Conservation (phyloP, 1,140 invertebrate species). For the Holcopasites calliopsidis region DNA sequence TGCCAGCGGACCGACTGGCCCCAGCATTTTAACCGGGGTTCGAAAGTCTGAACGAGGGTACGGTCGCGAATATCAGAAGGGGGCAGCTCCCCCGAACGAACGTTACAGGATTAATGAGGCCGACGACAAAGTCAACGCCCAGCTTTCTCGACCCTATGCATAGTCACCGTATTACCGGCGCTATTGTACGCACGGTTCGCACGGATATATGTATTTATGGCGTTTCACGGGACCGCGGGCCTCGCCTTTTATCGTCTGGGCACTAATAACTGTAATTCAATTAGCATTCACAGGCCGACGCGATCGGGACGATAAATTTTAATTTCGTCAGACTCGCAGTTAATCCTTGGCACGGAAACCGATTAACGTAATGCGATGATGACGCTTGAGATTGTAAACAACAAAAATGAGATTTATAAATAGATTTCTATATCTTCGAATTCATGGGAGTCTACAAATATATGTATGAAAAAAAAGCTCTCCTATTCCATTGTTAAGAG, state of each 20-base stretch:
- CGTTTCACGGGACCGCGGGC: background rate
- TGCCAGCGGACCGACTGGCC: background rate
- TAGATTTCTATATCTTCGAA: background rate
- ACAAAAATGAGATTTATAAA: too few species aligned
- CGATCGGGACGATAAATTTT: conserved; percentile 73
- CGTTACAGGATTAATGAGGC: conserved; percentile 53
- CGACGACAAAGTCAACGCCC: conserved; percentile 54
- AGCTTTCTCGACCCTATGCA: conserved; percentile 6
- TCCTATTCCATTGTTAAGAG: too few species aligned
- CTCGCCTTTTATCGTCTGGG: conserved; percentile 20
- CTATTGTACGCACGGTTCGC: conserved; percentile 3
- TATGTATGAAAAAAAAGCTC: too few species aligned
- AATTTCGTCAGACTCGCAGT: background rate
- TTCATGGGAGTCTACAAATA: too few species aligned
- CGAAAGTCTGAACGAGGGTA: conserved; percentile 17
- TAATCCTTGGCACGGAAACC: background rate
- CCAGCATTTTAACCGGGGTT: conserved; percentile 22
- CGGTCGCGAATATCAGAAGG: conserved; percentile 11
- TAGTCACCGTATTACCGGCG: background rate
- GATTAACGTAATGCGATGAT: conserved; percentile 3
- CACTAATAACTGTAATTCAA: conserved; percentile 35
- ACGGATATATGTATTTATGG: conserved; percentile 32
- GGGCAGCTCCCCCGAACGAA: background rate
- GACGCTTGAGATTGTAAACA: too few species aligned
- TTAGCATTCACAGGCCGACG: conserved; percentile 59